Evolutionary conservation across 2,888 invertebrate genomes (phyloP).

Genomic region (Latrodectus hesperus): DNA sequence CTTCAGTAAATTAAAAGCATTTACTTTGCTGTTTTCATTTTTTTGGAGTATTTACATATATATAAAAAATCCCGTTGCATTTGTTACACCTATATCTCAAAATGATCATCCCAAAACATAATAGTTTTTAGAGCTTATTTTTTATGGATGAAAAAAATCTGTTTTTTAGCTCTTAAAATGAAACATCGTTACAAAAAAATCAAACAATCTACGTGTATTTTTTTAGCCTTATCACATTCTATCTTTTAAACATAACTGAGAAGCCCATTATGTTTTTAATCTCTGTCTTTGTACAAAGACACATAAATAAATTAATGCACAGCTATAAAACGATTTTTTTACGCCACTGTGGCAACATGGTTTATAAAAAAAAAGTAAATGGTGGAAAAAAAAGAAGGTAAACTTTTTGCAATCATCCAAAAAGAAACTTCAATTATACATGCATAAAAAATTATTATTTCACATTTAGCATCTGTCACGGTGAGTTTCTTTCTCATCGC

Average conservation of each 20-base stretch:
- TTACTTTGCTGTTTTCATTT: too few species aligned
- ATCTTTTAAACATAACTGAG: neutral
- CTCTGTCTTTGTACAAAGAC: neutral
- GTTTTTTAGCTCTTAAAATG: too few species aligned
- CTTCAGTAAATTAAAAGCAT: too few species aligned
- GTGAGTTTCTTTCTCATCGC: slow-evolving; percentile 30
- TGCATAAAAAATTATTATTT: slow-evolving; percentile 44
- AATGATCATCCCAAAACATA: too few species aligned
- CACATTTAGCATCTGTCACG: slow-evolving; percentile 24
- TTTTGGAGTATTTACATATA: too few species aligned
- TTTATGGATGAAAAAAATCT: too few species aligned
- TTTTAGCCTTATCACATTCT: too few species aligned
- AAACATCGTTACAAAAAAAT: too few species aligned
- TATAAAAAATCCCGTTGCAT: too few species aligned
- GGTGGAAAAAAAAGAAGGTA: neutral
- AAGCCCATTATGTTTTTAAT: slow-evolving; percentile 1
- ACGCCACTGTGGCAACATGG: neutral
- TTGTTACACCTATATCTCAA: too few species aligned
- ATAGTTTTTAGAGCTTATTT: too few species aligned
- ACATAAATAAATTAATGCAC: slow-evolving; percentile 15
- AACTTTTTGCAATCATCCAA: slow-evolving; percentile 29
- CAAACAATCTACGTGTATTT: too few species aligned
- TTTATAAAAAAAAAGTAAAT: neutral
- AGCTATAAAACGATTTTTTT: neutral
- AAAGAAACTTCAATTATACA: slow-evolving; percentile 38